Evolutionary conservation across 2,888 invertebrate genomes (phyloP).

Genomic region (Ormia ochracea): DNA sequence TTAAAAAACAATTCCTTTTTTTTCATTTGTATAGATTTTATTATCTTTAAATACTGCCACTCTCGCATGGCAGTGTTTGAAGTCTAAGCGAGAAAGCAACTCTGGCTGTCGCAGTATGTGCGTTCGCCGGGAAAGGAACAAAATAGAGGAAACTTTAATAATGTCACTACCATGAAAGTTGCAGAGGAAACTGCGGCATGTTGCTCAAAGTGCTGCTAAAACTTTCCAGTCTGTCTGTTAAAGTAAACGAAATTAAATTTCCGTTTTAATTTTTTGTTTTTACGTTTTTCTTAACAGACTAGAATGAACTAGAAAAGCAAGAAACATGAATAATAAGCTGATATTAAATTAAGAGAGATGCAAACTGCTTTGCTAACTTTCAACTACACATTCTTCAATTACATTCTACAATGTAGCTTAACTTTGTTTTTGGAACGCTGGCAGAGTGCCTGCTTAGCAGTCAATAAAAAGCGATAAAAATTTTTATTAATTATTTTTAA

Average conservation of each 20-base stretch:
- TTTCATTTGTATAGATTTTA: constrained; percentile 18
- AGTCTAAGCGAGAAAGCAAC: background rate
- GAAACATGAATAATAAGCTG: background rate
- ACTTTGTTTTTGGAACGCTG: too few relatives aligned
- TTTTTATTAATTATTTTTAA: too few relatives aligned
- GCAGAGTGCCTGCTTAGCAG: too few relatives aligned
- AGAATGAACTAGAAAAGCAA: background rate
- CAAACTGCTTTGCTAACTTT: background rate
- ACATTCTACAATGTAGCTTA: too few relatives aligned
- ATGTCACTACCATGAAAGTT: constrained; percentile 42
- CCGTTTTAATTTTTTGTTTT: too few relatives aligned
- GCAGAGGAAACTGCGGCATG: constrained; percentile 34
- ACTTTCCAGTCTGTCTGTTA: constrained; percentile 33
- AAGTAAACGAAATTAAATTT: constrained; percentile 58
- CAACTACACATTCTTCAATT: too few relatives aligned
- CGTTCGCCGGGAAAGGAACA: background rate
- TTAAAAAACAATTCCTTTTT: constrained; percentile 27
- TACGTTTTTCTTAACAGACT: constrained; percentile 28
- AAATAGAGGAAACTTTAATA: constrained; percentile 25
- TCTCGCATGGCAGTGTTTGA: background rate
- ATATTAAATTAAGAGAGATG: background rate
- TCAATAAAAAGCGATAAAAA: too few relatives aligned
- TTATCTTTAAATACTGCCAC: constrained; percentile 28
- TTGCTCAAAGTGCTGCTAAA: background rate
- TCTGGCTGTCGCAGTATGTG: background rate